Base-by-base conservation (phyloP, 2,888 invertebrate species). In the Balanococcus diminutus region DNA sequence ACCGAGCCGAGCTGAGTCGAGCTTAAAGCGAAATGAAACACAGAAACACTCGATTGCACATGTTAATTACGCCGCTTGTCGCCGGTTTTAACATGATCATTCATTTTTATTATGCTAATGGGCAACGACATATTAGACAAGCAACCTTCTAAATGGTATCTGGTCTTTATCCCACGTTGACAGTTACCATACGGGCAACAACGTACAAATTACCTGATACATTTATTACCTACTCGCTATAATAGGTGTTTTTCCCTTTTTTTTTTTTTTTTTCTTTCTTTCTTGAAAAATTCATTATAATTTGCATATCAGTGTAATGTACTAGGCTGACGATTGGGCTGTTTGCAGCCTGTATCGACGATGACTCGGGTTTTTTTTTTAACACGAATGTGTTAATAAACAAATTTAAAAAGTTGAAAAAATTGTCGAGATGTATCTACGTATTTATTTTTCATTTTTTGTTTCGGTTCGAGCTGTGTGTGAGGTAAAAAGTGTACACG, bases 101-200 rank as follows among this genome's bases (percentile, higher is more conserved):
- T 85, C 84, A 85, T 86, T 86, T 86, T 86, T 86, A 86, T 86
- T 86, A 86, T 86, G 86, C 86, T 86, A 86, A 86, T 86, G 86
- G 81, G 56, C 86, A 22, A 72, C 72, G 84, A 84, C 84, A 84
- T 72, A 84, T 84, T 72, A 84, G 84, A 84, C 84, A 84, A 56
- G 84, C n/a, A 72, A 84, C 72, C 72, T 84, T 84, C 84, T 67
- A 72, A 84, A 84, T 72, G 72, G 72, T 84, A 84, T 72, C 84
- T 72, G 75, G 67, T 84, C 84, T 84, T 84, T 84, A 84, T 84
- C 84, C 61, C 67, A 84, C 84, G 84, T 84, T 84, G 84, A 84
- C 84, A 84, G 84, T 72, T 72, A 67, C 42, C 72, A 83, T 83
- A 83, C 82, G 82, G 82, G 61, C 84, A 36, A 61, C 42, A 84